Base-by-base conservation (phyloP, 1,140 invertebrate species). In the Camponotus vicinus region DNA sequence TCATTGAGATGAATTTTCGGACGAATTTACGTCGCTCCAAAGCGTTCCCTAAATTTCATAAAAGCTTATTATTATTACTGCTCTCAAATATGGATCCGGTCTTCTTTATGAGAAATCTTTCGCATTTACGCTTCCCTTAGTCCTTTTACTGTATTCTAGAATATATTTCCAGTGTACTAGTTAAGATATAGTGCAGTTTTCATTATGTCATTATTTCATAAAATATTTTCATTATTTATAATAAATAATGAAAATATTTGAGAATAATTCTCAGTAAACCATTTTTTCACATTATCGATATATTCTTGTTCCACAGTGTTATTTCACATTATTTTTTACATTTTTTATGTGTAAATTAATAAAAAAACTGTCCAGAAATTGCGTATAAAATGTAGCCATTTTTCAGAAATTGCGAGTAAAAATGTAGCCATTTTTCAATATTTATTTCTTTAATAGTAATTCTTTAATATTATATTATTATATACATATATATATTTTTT, bases 1-100 rank as follows among this genome's bases (percentile, higher is more conserved):
- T 85, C 82, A 45, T 40, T 21, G 49, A 86, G 70, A 86, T 89
- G 42, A 88, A 88, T 89, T 89, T 85, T 86, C 63, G 42, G 37
- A 85, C 70, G 57, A 76, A 77, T 70, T 73, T 34, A 59, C 9
- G 21, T 32, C 13, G 32, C 6, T 45, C 18, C 15, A 5, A 59
- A 77, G 77, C 27, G 27, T 71, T 76, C 63, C 66, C 55, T 55
- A 63, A 89, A 86, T 86, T 88, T 78, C 84, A 86, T 86, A 83
- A 79, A 89, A 86, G 83, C 59, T 52, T 45, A 45, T 45, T 45
- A 49, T 70, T 84, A 86, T 84, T 73, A 84, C 73, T 86, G 77
- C 77, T 83, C 34, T 89, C 66, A 66, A 86, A 86, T 86, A 71
- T 64, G 66, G 37, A n/a, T 67, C 61, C 34, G 42, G 55, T 4